These are phyloP conservation scores for Myiagra hebetior DNA, from an alignment of 2,113 vertebrate species.

Conservation along the genomic window DNA sequence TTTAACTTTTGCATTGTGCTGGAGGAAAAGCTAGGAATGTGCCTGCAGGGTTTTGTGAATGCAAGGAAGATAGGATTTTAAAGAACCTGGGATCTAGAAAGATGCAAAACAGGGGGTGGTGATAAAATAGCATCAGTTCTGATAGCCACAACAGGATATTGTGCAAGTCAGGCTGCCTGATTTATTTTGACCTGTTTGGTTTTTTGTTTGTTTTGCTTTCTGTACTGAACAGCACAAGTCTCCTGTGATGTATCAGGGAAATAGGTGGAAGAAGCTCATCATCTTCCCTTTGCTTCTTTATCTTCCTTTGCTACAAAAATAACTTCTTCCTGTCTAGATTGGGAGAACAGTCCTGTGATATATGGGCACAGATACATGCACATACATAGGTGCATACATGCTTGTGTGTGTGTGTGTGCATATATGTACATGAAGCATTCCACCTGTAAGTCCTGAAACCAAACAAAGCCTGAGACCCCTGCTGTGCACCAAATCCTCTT, in stretches of 20 bases:
- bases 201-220: background rate
- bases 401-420: background rate
- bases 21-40: background rate
- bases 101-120: background rate
- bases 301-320: background rate
- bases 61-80: background rate
- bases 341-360: background rate
- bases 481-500: background rate
- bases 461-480: background rate
- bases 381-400: background rate
- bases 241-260: background rate
- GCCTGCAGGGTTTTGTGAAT: background rate
- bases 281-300: background rate
- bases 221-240: background rate
- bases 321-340: background rate
- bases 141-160: background rate
- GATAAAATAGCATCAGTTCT: background rate
- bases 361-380: background rate
- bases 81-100: background rate
- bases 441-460: background rate
- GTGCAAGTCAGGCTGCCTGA: background rate
- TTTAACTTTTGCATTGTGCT: background rate
- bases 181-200: background rate
- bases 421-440: background rate
- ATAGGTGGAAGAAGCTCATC: background rate